Conservation (phyloP, 1,140 invertebrate species). For the Brachionus manjavacas region DNA sequence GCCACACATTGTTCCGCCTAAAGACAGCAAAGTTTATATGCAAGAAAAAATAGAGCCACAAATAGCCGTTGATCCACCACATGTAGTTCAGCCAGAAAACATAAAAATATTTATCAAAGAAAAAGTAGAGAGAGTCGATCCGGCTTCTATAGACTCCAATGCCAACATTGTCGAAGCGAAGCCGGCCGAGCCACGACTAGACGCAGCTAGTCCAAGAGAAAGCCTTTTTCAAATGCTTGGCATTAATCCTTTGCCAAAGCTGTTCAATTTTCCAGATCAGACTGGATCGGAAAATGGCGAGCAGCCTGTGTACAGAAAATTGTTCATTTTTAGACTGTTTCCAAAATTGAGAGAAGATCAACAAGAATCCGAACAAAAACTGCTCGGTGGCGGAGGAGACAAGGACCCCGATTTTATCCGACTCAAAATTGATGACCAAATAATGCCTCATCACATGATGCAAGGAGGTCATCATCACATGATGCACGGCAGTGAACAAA, state of each 20-base stretch:
- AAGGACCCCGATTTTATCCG: background rate
- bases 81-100: background rate
- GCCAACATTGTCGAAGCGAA: background rate
- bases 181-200: background rate
- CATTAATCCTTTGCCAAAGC: background rate
- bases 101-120: background rate
- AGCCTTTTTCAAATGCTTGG: background rate
- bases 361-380: background rate
- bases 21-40: background rate
- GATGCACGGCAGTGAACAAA: background rate
- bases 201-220: background rate
- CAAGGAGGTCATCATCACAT: background rate
- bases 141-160: background rate
- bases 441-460: background rate
- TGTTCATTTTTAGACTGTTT: background rate
- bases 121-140: background rate
- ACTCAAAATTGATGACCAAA: background rate
- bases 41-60: background rate
- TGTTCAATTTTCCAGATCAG: conserved; percentile 14
- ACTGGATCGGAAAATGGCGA: background rate
- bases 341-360: background rate
- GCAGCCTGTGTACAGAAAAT: background rate
- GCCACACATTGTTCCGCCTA: background rate
- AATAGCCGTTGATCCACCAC: background rate
- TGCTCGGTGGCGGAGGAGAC: background rate